phyloP scores from a whole-genome alignment of 2,888 invertebrate genomes.

The Brenthis hecate region DNA sequence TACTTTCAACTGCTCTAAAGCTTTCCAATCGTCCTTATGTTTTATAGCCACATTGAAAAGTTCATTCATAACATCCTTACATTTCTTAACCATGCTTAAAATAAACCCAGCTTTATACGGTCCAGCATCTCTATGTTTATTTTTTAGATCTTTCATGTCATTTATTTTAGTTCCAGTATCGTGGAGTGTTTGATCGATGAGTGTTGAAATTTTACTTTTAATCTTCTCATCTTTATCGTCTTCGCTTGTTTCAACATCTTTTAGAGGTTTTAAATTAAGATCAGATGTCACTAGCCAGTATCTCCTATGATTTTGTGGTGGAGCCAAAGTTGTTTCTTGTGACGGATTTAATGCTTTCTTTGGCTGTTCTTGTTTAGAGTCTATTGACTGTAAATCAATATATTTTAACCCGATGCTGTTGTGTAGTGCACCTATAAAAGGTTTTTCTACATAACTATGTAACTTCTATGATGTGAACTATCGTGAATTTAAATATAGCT shows the following conservation, averaged over 20 bases:
- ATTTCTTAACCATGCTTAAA: slow-evolving; percentile 65
- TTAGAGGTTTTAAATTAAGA: slow-evolving; percentile 16
- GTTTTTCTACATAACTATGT: not conserved
- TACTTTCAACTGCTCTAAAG: slow-evolving; percentile 67
- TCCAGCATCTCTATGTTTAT: slow-evolving; percentile 45
- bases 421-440: slow-evolving; percentile 11
- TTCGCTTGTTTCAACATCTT: slow-evolving; percentile 32
- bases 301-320: slow-evolving; percentile 36
- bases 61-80: slow-evolving; percentile 63
- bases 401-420: slow-evolving; percentile 24
- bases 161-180: slow-evolving; percentile 59
- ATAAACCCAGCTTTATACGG: slow-evolving; percentile 67
- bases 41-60: slow-evolving; percentile 69
- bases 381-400: slow-evolving; percentile 24
- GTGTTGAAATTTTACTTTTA: slow-evolving; percentile 59
- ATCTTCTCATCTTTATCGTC: slow-evolving; percentile 57
- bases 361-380: slow-evolving; percentile 3
- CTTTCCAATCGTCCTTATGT: slow-evolving; percentile 66
- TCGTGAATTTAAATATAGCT: too few relatives aligned
- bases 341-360: not conserved
- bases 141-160: slow-evolving; percentile 51
- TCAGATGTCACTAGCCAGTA: slow-evolving; percentile 37
- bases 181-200: slow-evolving; percentile 63
- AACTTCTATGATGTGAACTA: too few relatives aligned
- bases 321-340: not conserved